Percentiles rank a stretch among this genome's conserved stretches.
Evolutionary conservation across 2,113 vertebrate genomes (phyloP).

Genomic region (Lutjanus erythropterus): DNA sequence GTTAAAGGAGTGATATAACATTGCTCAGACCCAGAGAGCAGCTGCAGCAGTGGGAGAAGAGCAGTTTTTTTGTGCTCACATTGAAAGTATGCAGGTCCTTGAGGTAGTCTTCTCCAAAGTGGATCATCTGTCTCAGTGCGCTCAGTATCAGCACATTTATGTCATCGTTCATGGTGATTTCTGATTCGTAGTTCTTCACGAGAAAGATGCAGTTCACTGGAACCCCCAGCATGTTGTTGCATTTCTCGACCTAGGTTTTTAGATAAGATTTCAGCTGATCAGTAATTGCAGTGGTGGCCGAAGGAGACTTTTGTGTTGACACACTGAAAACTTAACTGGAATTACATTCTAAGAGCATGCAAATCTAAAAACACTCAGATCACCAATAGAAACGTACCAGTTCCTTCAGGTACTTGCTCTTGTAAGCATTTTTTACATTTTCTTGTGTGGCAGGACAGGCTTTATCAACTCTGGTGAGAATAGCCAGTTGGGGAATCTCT

Average conservation of each 20-base stretch:
- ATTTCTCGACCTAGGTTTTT: not conserved
- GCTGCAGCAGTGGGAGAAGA: too few species aligned
- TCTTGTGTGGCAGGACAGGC: not conserved
- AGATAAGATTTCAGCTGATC: not conserved
- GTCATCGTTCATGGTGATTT: not conserved
- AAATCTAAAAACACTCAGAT: not conserved
- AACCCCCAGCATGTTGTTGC: not conserved
- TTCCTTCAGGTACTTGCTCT: slow-evolving; percentile 23
- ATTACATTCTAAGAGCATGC: not conserved
- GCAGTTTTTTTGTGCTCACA: too few species aligned
- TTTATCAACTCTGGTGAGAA: slow-evolving; percentile 56
- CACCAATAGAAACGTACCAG: not conserved
- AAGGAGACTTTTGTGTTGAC: not conserved
- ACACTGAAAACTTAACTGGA: not conserved
- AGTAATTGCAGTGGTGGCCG: too few species aligned
- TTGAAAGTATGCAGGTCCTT: not conserved
- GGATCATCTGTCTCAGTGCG: slow-evolving; percentile 30
- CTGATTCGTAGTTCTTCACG: slow-evolving; percentile 41
- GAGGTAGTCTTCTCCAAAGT: slow-evolving; percentile 50
- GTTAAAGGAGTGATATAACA: too few species aligned
- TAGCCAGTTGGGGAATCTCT: slow-evolving; percentile 52
- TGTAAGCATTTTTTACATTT: not conserved
- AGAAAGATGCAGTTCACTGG: slow-evolving; percentile 42
- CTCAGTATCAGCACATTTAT: slow-evolving; percentile 21
- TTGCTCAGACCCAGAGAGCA: too few species aligned